Percentiles rank a stretch among this genome's conserved stretches.
phyloP scores from a whole-genome alignment of 2,113 vertebrate species.

The Pagrus major region DNA sequence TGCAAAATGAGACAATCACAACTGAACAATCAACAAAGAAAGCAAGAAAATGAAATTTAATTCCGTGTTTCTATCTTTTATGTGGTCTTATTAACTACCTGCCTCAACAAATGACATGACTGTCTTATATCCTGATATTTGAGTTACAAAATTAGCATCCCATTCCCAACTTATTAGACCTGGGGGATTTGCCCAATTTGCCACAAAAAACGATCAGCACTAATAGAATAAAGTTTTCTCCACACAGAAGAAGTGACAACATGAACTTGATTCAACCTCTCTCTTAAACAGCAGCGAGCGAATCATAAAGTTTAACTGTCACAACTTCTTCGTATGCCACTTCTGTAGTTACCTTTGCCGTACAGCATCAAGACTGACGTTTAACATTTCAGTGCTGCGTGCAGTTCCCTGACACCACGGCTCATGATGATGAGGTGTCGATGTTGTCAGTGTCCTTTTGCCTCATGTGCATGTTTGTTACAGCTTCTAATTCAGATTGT shows the following conservation, averaged over 20 bases:
- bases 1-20: background rate
- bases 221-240: slow-evolving; percentile 16
- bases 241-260: background rate
- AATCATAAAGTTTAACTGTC: background rate
- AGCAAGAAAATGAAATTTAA: background rate
- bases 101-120: background rate
- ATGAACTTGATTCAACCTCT: background rate
- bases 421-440: background rate
- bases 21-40: background rate
- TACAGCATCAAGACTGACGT: background rate
- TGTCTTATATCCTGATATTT: slow-evolving; percentile 2
- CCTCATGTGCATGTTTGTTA: slow-evolving; percentile 6
- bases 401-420: slow-evolving; percentile 10
- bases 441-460: slow-evolving; percentile 17
- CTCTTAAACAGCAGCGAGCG: background rate
- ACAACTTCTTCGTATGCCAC: background rate
- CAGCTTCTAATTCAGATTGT: slow-evolving; percentile 26
- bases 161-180: slow-evolving; percentile 36
- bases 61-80: background rate
- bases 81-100: background rate
- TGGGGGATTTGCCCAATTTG: background rate
- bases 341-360: background rate
- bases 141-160: background rate
- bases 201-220: slow-evolving; percentile 13
- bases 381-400: background rate